Evolutionary conservation across 2,888 invertebrate genomes (phyloP).

Genomic region (Spilarctia lutea): DNA sequence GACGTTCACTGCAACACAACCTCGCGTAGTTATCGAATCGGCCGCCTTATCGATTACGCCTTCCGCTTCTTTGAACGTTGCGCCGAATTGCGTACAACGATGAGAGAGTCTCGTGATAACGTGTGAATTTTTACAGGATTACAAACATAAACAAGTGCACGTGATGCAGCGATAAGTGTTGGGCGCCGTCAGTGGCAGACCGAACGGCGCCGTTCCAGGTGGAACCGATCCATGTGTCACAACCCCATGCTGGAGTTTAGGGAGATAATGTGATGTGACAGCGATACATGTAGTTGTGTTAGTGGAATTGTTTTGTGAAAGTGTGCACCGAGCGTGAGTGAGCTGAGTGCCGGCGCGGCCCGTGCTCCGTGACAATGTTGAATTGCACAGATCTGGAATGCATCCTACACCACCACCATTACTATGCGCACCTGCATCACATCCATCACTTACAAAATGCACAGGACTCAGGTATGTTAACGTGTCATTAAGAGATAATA

Average conservation of each 20-base stretch:
- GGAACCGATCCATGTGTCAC: slow-evolving; percentile 65
- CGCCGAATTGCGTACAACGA: slow-evolving; percentile 69
- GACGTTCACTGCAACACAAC: slow-evolving; percentile 67
- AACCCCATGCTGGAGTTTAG: slow-evolving; percentile 66
- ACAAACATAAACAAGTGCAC: slow-evolving; percentile 64
- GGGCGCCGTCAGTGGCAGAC: slow-evolving; percentile 71
- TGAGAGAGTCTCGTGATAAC: slow-evolving; percentile 61
- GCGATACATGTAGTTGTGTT: slow-evolving; percentile 77
- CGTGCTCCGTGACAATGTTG: slow-evolving; percentile 87
- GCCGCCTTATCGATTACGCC: slow-evolving; percentile 74
- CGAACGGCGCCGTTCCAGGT: slow-evolving; percentile 71
- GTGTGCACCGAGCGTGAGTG: slow-evolving; percentile 82
- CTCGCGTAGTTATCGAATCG: slow-evolving; percentile 63
- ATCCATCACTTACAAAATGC: slow-evolving; percentile 89
- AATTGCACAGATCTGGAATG: slow-evolving; percentile 93
- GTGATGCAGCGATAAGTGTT: slow-evolving; percentile 63
- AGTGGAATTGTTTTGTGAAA: slow-evolving; percentile 86
- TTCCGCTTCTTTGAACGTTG: slow-evolving; percentile 60
- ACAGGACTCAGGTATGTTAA: slow-evolving; percentile 86
- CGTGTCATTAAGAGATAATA: slow-evolving; percentile 40
- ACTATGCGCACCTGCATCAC: slow-evolving; percentile 91
- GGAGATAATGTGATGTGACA: slow-evolving; percentile 86
- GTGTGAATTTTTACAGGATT: slow-evolving; percentile 64
- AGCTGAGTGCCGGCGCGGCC: slow-evolving; percentile 68
- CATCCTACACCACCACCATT: slow-evolving; percentile 91